These are phyloP conservation scores for Botia almorhae DNA, from an alignment of 2,797 vertebrate genomes.

Conservation along the genomic window DNA sequence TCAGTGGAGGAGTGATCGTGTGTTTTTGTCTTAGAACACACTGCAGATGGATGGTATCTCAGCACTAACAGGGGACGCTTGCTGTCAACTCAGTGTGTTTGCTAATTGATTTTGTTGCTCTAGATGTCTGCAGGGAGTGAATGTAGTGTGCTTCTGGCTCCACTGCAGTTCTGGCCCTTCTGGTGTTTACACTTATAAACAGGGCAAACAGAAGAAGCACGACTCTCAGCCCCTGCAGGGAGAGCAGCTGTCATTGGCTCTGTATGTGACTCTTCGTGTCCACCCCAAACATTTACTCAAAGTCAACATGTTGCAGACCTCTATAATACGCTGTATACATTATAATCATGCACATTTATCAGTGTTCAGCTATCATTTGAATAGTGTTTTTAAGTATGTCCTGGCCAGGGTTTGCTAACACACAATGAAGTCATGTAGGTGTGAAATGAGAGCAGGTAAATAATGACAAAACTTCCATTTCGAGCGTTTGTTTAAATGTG, in stretches of 20 bases:
- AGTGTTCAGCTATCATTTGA: background rate
- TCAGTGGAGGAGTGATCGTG: slow-evolving; percentile 6
- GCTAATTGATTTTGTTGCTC: slow-evolving; percentile 57
- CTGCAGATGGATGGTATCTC: slow-evolving; percentile 27
- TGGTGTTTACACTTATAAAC: slow-evolving; percentile 76
- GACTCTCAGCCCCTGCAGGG: slow-evolving; percentile 58
- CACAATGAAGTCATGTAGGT: too few relatives aligned
- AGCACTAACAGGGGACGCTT: slow-evolving; percentile 1
- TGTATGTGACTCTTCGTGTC: slow-evolving; percentile 7
- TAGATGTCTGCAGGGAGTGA: slow-evolving; percentile 56
- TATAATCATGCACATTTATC: background rate
- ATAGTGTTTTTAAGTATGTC: too few relatives aligned
- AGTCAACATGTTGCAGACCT: background rate
- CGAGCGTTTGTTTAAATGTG: too few relatives aligned
- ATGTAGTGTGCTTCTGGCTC: slow-evolving; percentile 65
- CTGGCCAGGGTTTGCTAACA: too few relatives aligned
- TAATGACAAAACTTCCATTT: too few relatives aligned
- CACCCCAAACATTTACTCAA: background rate
- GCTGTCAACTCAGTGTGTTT: slow-evolving; percentile 41
- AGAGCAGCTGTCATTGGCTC: slow-evolving; percentile 74
- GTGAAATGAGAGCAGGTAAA: too few relatives aligned
- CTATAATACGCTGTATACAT: background rate
- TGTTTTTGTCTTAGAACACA: background rate
- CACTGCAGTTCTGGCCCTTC: slow-evolving; percentile 65
- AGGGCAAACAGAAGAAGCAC: slow-evolving; percentile 53